Conservation (phyloP, 1,140 invertebrate genomes). For the Acromyrmex charruanus region DNA sequence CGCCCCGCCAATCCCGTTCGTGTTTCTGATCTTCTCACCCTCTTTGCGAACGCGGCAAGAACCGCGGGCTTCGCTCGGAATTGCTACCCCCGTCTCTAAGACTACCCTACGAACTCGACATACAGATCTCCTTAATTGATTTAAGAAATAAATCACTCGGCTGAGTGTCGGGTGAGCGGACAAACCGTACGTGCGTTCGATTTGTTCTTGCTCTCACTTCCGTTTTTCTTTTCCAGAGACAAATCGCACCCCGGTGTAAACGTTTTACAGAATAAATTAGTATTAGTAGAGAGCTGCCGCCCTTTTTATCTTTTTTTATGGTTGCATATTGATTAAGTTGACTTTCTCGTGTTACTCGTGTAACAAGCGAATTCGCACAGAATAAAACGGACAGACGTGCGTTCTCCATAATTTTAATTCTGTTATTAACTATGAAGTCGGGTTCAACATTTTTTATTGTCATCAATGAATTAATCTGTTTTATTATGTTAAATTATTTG, state of each 20-base stretch:
- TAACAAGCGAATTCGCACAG: not conserved
- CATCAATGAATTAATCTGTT: not conserved
- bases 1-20: slow-evolving; percentile 65
- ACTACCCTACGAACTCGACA: slow-evolving; percentile 36
- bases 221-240: slow-evolving; percentile 53
- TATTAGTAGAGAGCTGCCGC: not conserved
- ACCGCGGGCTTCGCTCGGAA: slow-evolving; percentile 52
- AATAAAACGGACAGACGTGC: not conserved
- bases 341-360: not conserved
- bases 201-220: slow-evolving; percentile 50
- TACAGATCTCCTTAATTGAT: slow-evolving; percentile 72
- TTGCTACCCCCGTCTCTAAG: slow-evolving; percentile 39
- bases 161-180: slow-evolving; percentile 48
- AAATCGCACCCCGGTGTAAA: slow-evolving; percentile 48
- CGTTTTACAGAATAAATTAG: slow-evolving; percentile 63
- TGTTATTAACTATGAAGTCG: not conserved
- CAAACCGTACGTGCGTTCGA: slow-evolving; percentile 61
- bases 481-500: no score
- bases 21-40: slow-evolving; percentile 64
- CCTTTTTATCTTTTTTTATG: slow-evolving; percentile 17
- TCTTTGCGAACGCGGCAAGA: slow-evolving; percentile 66
- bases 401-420: not conserved
- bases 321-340: slow-evolving; percentile 29
- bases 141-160: slow-evolving; percentile 71
- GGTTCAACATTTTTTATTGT: not conserved